Base-by-base conservation (phyloP, 2,888 invertebrate species). In the Drosophila affinis region DNA sequence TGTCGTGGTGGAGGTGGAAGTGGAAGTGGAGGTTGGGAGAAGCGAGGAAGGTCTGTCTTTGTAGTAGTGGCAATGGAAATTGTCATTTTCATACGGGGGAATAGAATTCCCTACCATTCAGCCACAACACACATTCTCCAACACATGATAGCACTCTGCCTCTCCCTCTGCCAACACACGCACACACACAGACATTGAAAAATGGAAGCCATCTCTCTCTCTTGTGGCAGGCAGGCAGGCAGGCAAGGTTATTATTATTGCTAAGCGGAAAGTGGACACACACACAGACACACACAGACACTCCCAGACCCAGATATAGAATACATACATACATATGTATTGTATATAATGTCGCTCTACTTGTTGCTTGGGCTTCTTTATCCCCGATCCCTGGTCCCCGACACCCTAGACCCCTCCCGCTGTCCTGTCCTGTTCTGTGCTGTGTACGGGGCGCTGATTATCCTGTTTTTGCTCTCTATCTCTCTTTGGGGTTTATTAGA, bases 181-280 rank as follows among this genome's bases (percentile, higher is more conserved):
- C 21, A 21, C 53, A 47, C 77, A 68, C 55, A 69, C 54, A 57
- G 63, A 65, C 80, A 75, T 63, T 84, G 81, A 78, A 77, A 87
- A 81, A 84, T 78, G 76, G 75, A 65, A 72, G 73, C 71, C 78
- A 76, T 81, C 76, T 65, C n/a, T 39, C 39, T n/a, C 29, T 29
- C 29, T 29, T 9, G 29, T 29, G 29, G 29, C 29, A n/a, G 34
- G 39, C 39, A 76, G 34, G 39, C 39, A 76, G 76, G 65, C 76
- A 85, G 77, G 85, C 87, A 83, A 87, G 83, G 83, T 79, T 87
- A 82, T 87, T 87, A 87, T 82, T 82, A 83, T 87, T 87, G 77
- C 83, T 74, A 74, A 79, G 86, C 85, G 59, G 39, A 73, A 79
- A 84, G 86, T 86, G 84, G 83, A 80, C 70, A 53, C 67, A 60